These are phyloP conservation scores for Pangasius mekongensis DNA, from an alignment of 2,797 vertebrate species.

Conservation along the genomic window DNA sequence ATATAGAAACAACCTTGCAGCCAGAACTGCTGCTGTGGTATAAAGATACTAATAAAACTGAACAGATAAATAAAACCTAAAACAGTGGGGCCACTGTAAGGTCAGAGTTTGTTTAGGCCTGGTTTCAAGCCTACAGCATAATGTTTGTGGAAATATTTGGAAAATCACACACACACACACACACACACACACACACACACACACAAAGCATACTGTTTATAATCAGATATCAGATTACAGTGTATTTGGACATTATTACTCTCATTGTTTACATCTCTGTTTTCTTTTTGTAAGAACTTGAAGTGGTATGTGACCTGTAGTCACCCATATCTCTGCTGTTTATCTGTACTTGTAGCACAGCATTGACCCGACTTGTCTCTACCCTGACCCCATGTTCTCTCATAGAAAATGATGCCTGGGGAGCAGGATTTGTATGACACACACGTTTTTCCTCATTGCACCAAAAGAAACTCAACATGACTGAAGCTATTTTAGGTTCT, in stretches of 20 bases:
- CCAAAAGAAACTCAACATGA: constrained; percentile 38
- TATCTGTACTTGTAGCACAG: constrained; percentile 36
- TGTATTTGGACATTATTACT: neutral
- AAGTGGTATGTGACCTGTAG: constrained; percentile 34
- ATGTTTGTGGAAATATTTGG: constrained; percentile 10
- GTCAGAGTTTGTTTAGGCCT: neutral
- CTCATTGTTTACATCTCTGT: neutral
- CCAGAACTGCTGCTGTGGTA: neutral
- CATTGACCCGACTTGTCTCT: constrained; percentile 37
- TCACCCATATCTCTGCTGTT: constrained; percentile 29
- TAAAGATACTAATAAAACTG: constrained; percentile 10
- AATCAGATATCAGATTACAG: constrained; percentile 10
- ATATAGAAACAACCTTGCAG: neutral
- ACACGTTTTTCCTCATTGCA: constrained; percentile 11
- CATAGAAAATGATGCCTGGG: constrained; percentile 25
- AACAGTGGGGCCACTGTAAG: neutral
- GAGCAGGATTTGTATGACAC: constrained; percentile 29
- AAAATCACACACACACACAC: neutral
- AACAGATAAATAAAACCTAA: constrained; percentile 14
- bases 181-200: neutral
- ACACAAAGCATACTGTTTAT: constrained; percentile 11
- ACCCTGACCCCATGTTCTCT: constrained; percentile 39
- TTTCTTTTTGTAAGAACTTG: constrained; percentile 15
- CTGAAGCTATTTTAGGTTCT: constrained; percentile 44
- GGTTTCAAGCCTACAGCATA: constrained; percentile 2